Evolutionary conservation across 2,113 vertebrate species (phyloP).

Genomic region (Hydrolagus affinis): DNA sequence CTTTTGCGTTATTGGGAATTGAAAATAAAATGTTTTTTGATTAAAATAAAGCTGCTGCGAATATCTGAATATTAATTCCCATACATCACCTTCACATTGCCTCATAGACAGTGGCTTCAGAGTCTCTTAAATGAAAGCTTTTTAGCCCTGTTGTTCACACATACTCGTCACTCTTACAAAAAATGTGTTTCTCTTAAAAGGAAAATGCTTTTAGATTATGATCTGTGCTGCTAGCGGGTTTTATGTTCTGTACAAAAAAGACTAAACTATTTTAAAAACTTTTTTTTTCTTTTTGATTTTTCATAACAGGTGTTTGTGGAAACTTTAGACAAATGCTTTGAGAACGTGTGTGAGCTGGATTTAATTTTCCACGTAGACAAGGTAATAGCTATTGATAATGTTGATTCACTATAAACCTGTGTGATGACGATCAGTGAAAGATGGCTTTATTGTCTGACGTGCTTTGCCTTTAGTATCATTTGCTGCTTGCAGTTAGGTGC

Average conservation of each 20-base stretch:
- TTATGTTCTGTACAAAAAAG: not conserved
- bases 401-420: not conserved
- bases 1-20: not conserved
- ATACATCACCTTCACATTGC: no score
- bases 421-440: not conserved
- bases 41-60: constrained; percentile 24
- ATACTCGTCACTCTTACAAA: not conserved
- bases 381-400: constrained; percentile 55
- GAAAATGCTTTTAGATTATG: constrained; percentile 5
- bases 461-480: not conserved
- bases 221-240: not conserved
- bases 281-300: constrained; percentile 28
- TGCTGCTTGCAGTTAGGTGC: not conserved
- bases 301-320: constrained; percentile 87
- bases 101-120: not conserved
- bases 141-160: not conserved
- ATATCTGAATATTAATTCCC: no score
- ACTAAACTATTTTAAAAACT: constrained; percentile 37
- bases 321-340: constrained; percentile 98
- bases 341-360: constrained; percentile 98
- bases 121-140: not conserved
- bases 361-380: constrained; percentile 98
- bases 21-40: not conserved
- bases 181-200: no score
- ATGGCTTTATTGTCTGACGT: no score